Base-by-base conservation (phyloP, 2,797 vertebrate species). In the Pterois miles region DNA sequence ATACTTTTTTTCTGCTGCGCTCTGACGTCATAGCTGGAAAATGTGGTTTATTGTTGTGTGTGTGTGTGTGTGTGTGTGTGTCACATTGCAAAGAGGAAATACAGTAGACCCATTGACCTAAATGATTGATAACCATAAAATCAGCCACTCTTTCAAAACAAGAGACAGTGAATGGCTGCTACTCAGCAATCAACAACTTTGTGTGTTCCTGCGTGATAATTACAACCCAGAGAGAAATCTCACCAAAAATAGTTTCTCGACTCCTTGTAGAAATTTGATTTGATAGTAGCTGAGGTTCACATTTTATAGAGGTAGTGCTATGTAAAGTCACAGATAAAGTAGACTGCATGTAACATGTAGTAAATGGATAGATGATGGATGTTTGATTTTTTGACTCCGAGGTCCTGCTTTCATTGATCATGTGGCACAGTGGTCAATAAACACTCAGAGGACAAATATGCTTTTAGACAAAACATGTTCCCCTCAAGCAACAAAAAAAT, bases 161-260 rank as follows among this genome's bases (percentile, higher is more conserved):
- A 81, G 78, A 85, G 74, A 78, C 72, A 71, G 81, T 86, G 89
- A 92, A 85, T 90, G 88, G 86, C 89, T 83, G 73, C 77, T 88
- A 64, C 83, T 90, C 69, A 53, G 88, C 86, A 95, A 95, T 95
- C 95, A 95, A 85, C 78, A 88, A 84, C 90, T 93, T 94, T 94
- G 89, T 93, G 84, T 74, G 66, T 74, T 87, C 52, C 34, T 68
- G 77, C 16, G 25, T 68, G 78, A 89, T 88, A 90, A 85, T 88
- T 93, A 84, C 85, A 87, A 79, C 71, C 65, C 74, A 67, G 71
- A 86, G 74, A 90, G 64, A 76, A 83, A 84, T 79, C 59, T 33
- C 27, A 62, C 72, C 81, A 88, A 88, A 92, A 91, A 90, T 90
- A 87, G 76, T 85, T 85, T 65, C 72, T 62, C 10, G 16, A 38